Evolutionary conservation across 1,140 invertebrate species (phyloP), one percentile per base, ranked within the genome.

Genomic region (Leptopilina boulardi): DNA sequence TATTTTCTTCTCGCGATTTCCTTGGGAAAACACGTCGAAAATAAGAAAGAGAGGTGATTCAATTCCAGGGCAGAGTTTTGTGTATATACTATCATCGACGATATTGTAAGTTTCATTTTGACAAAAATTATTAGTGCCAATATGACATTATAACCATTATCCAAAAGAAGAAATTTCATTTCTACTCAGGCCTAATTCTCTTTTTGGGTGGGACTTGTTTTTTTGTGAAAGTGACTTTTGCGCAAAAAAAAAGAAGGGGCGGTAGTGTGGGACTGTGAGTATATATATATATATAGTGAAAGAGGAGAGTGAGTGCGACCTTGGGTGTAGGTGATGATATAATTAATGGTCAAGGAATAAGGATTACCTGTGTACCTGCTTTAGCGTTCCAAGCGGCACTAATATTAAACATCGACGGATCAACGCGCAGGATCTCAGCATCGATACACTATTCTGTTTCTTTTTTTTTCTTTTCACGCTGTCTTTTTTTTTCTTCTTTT

Each of bases 1-100:
- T 73, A 76, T 80, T 81, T 79, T 44, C 76, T 79, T 76, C 74
- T 54, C 54, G 73, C 47, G 66, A 66, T 54, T 70, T 70, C 56
- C 79, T 21, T 38, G 51, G 26, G 71, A 44, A 71, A 74, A 76
- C 26, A 66, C 59, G 44, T 34, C 71, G 6, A 76, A 66, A 70
- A 38, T 73, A 66, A 81, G 73, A 56, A 73, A 77, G 77, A 51
- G n/a, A n/a, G n/a, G 51, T 19, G 73, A 30, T 42, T 54, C 38
- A 3, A 13, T 44, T 30, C 23, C 44, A 51, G 56, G 44, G 71
- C 78, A 70, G 70, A 30, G 47, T 66, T n/a, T 30, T 11, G 23
- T 56, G 3, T n/a, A n/a, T n/a, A n/a, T n/a, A n/a, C n/a, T n/a
- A n/a, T n/a, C n/a, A n/a, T n/a, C n/a, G n/a, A n/a, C n/a, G n/a